Base-by-base conservation (phyloP, 2,888 invertebrate species). In the Blastobasis adustella region DNA sequence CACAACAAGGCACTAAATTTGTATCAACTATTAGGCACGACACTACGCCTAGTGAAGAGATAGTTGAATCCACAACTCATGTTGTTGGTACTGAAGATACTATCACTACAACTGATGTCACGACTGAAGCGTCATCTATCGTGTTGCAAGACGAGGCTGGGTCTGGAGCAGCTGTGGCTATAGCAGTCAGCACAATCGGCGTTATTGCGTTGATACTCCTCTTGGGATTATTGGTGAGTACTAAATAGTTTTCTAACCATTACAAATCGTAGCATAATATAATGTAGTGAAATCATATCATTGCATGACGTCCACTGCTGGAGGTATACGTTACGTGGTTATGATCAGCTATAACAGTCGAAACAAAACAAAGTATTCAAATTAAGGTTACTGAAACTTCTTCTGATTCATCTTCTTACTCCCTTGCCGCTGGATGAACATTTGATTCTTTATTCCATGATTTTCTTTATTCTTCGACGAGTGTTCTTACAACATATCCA, bases 161-260 rank as follows among this genome's bases (percentile, higher is more conserved):
- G 45, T 90, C 91, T 0, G 94, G 93, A 52, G 93, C 94, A 5
- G 93, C 95, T 49, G 93, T 95, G 8, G 96, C 96, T 9, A 94
- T 96, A 54, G 92, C 94, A 6, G 94, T 96, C 54, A 94, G 95
- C 59, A 92, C 93, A 8, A 93, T 96, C 51, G 96, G 94, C 6
- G 94, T 94, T 10, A 90, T 95, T 49, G 95, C 95, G 46, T 82
- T 96, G 50, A 83, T 96, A 45, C 82, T 95, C 8, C 85, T 96
- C n/a, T 93, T 94, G 51, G 93, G 93, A 56, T 90, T 95, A 51
- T 73, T 95, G 91, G 94, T 94, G 82, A 92, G 90, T 85, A 38
- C 1, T 40, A 8, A 40, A 6, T 40, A 8, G 9, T 1, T 8
- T 40, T 40, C 40, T 40, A 8, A 40, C 9, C 9, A 42, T n/a